phyloP scores from a whole-genome alignment of 2,888 invertebrate genomes.

The Brachyopa scutellaris region DNA sequence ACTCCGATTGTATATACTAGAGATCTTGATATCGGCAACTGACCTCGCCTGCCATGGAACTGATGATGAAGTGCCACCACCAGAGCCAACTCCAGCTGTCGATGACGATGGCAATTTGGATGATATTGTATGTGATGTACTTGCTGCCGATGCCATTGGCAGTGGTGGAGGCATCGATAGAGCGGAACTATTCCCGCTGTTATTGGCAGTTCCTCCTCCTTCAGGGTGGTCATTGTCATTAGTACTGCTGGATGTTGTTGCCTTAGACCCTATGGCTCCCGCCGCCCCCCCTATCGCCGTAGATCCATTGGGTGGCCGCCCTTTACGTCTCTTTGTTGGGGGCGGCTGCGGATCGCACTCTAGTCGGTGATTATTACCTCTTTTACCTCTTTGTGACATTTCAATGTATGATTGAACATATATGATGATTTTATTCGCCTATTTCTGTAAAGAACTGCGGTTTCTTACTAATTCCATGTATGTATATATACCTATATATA shows the following conservation, averaged over 20 bases:
- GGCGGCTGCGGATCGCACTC: conserved; percentile 83
- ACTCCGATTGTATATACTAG: conserved; percentile 93
- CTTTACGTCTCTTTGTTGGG: conserved; percentile 89
- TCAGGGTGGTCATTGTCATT: conserved; percentile 74
- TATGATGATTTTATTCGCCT: conserved; percentile 65
- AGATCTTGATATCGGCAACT: conserved; percentile 92
- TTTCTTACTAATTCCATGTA: conserved; percentile 58
- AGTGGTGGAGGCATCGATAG: conserved; percentile 38
- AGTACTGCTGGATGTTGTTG: conserved; percentile 80
- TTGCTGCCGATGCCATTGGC: conserved; percentile 55
- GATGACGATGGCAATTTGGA: conserved; percentile 51
- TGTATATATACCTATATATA: conserved; percentile 37
- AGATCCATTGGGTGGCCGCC: conserved; percentile 84
- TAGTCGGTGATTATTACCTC: conserved; percentile 85
- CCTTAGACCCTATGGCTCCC: conserved; percentile 76
- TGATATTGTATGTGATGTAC: conserved; percentile 62
- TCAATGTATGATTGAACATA: conserved; percentile 72
- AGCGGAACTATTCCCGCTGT: conserved; percentile 49
- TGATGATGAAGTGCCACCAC: conserved; percentile 74
- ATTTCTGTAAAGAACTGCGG: conserved; percentile 53
- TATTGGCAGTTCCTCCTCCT: conserved; percentile 70
- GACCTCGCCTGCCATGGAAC: conserved; percentile 90
- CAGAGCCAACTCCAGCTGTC: too few relatives aligned
- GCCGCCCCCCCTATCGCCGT: conserved; percentile 76
- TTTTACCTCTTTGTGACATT: conserved; percentile 91